Percentiles rank a stretch among this genome's conserved stretches.
Evolutionary conservation across 2,113 vertebrate genomes (phyloP).

Genomic region (Oreochromis spilurus): DNA sequence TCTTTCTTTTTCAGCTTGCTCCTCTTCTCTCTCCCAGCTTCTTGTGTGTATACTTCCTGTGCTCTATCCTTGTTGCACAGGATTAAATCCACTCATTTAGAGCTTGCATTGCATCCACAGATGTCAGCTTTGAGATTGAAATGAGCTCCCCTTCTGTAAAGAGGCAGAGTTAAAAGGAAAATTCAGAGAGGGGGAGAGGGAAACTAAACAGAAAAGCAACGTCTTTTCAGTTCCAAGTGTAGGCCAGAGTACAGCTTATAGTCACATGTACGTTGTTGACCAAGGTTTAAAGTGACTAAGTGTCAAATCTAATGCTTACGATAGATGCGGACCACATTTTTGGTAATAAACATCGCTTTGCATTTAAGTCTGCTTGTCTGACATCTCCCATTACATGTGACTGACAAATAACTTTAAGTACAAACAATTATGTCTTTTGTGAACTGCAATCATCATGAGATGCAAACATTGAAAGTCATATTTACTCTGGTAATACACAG

Average conservation of each 20-base stretch:
- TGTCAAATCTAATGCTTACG: not conserved
- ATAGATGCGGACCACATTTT: not conserved
- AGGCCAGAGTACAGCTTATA: constrained; percentile 7
- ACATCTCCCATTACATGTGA: not conserved
- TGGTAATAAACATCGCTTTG: not conserved
- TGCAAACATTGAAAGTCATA: not conserved
- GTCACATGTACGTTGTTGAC: constrained; percentile 8
- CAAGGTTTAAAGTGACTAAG: not conserved
- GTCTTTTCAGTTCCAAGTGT: constrained; percentile 40
- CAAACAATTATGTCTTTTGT: not conserved
- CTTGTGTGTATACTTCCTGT: constrained; percentile 49
- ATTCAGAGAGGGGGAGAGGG: constrained; percentile 49
- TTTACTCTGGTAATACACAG: not conserved
- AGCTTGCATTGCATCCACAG: constrained; percentile 68
- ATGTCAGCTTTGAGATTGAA: constrained; percentile 81
- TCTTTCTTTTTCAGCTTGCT: constrained; percentile 9
- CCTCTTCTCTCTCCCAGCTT: constrained; percentile 12
- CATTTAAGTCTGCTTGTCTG: not conserved
- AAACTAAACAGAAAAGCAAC: constrained; percentile 47
- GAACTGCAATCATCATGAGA: not conserved
- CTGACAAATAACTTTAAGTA: not conserved
- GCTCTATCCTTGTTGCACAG: constrained; percentile 57
- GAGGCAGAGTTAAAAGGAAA: constrained; percentile 63
- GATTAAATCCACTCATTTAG: constrained; percentile 76
- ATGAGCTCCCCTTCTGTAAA: constrained; percentile 72